phyloP scores from a whole-genome alignment of 2,113 vertebrate species.

The Acinonyx jubatus region DNA sequence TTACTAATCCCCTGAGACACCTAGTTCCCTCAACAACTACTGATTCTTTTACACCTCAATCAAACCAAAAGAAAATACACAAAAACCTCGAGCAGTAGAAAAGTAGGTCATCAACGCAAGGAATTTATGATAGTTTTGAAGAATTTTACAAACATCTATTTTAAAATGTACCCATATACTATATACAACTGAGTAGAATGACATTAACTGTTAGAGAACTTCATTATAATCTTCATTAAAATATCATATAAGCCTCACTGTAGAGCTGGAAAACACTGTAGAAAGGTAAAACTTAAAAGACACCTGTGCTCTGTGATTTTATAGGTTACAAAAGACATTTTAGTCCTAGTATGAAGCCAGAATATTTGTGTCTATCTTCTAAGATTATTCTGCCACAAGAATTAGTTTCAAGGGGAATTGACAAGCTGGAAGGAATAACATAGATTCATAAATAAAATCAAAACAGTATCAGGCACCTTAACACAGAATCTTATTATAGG shows the following conservation, averaged over 20 bases:
- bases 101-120: background rate
- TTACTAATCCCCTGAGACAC: slow-evolving; percentile 60
- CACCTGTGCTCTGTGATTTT: background rate
- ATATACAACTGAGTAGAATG: background rate
- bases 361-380: background rate
- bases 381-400: background rate
- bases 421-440: background rate
- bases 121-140: background rate
- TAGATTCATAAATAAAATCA: background rate
- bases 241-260: background rate
- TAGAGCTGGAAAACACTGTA: background rate
- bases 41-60: slow-evolving; percentile 4
- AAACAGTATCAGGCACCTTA: background rate
- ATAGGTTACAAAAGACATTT: background rate
- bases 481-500: background rate
- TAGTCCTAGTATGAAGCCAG: background rate
- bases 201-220: background rate
- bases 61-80: background rate
- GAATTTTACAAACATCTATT: background rate
- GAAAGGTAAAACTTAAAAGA: slow-evolving; percentile 11
- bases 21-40: background rate
- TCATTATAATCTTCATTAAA: background rate
- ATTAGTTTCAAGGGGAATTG: background rate
- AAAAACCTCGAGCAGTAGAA: background rate
- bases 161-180: background rate